Evolutionary conservation across 2,113 vertebrate species (phyloP).

Genomic region (Phalacrocorax carbo): DNA sequence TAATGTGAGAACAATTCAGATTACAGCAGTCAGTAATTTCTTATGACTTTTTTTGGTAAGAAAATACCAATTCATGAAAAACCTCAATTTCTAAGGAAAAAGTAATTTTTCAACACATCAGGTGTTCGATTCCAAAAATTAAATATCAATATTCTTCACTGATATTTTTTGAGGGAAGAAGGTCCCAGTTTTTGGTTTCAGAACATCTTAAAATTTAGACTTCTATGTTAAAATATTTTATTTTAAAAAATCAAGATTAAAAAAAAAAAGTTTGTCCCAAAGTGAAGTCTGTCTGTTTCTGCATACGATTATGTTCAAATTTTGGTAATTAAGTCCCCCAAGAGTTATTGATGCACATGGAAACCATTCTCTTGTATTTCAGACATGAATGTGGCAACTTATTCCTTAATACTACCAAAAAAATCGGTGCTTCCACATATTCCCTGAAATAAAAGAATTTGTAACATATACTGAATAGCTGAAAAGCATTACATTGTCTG

Average conservation of each 20-base stretch:
- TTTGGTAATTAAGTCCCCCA: neutral
- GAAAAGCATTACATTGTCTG: neutral
- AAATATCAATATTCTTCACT: neutral
- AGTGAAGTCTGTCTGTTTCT: neutral
- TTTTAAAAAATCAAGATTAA: neutral
- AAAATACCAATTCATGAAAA: neutral
- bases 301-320: neutral
- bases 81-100: neutral
- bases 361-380: neutral
- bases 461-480: neutral
- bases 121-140: neutral
- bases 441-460: neutral
- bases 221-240: neutral
- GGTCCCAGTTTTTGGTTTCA: neutral
- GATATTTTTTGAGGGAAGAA: neutral
- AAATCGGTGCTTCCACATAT: neutral
- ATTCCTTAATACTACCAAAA: neutral
- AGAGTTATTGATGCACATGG: neutral
- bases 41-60: neutral
- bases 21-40: neutral
- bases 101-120: neutral
- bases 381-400: neutral
- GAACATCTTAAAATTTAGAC: neutral
- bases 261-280: neutral
- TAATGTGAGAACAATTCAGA: neutral